A percentile compares a stretch with the other conserved stretches of the same genome.
phyloP scores from a whole-genome alignment of 2,797 vertebrate species.

The Notolepis coatsorum region DNA sequence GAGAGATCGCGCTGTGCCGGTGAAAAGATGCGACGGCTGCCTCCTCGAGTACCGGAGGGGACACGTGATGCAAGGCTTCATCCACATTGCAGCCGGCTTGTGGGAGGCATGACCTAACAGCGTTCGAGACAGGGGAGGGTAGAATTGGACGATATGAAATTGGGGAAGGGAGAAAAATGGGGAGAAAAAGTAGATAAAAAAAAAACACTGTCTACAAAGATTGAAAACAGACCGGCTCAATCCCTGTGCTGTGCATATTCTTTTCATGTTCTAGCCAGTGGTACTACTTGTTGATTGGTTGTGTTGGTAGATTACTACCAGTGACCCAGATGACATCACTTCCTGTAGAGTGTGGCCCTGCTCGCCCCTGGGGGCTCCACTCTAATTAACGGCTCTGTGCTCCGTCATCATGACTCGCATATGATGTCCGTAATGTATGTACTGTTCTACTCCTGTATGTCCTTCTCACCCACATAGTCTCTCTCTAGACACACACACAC shows the following conservation, averaged over 20 bases:
- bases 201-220: background rate
- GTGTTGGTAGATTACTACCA: constrained; percentile 44
- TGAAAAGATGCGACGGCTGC: too few relatives aligned
- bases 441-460: constrained; percentile 15
- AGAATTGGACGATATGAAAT: too few relatives aligned
- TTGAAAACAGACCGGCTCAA: too few relatives aligned
- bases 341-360: constrained; percentile 46
- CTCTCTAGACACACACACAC: background rate
- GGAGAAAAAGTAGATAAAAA: too few relatives aligned
- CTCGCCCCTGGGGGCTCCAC: constrained; percentile 38
- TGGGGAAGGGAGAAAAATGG: too few relatives aligned
- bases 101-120: too few relatives aligned
- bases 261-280: constrained; percentile 3
- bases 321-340: constrained; percentile 60
- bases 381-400: constrained; percentile 58
- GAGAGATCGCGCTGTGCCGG: too few relatives aligned
- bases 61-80: too few relatives aligned
- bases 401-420: constrained; percentile 44
- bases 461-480: background rate
- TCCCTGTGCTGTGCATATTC: background rate
- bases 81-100: too few relatives aligned
- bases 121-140: too few relatives aligned
- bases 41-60: too few relatives aligned
- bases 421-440: constrained; percentile 57
- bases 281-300: constrained; percentile 4